Percentiles rank a stretch among this genome's conserved stretches.
These are phyloP conservation scores for Phortica magna DNA, from an alignment of 2,888 invertebrate species.

Conservation along the genomic window DNA sequence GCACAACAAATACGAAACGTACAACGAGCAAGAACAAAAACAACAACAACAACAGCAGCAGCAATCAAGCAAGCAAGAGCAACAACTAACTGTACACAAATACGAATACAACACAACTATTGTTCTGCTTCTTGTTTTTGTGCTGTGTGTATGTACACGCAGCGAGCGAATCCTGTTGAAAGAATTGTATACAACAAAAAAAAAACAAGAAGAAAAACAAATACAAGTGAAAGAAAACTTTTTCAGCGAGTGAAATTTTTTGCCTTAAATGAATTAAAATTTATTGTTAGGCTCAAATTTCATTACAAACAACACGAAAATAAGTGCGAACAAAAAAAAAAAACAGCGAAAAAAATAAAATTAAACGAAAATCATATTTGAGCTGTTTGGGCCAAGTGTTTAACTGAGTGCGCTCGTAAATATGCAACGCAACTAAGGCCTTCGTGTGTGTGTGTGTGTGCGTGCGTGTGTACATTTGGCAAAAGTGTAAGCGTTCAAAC, in stretches of 20 bases:
- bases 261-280: slow-evolving; percentile 2
- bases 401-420: slow-evolving; percentile 37
- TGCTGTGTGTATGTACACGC: slow-evolving; percentile 33
- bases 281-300: not conserved
- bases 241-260: slow-evolving; percentile 3
- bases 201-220: slow-evolving; percentile 46
- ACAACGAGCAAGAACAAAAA: not conserved
- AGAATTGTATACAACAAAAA: slow-evolving; percentile 39
- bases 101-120: slow-evolving; percentile 16
- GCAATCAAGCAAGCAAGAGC: not conserved
- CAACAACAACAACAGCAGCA: not conserved
- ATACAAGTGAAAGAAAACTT: slow-evolving; percentile 51
- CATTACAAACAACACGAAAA: slow-evolving; percentile 49
- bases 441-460: slow-evolving; percentile 23
- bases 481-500: slow-evolving; percentile 8
- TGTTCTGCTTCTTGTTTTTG: slow-evolving; percentile 38
- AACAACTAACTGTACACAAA: not conserved
- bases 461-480: slow-evolving; percentile 2
- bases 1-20: not conserved
- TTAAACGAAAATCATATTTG: slow-evolving; percentile 44
- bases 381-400: slow-evolving; percentile 34
- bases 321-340: slow-evolving; percentile 61
- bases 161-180: not conserved
- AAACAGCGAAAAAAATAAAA: slow-evolving; percentile 40
- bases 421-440: slow-evolving; percentile 17